A percentile compares a stretch with the other conserved stretches of the same genome.
phyloP scores from a whole-genome alignment of 2,797 vertebrate species.

The Brotula barbata region DNA sequence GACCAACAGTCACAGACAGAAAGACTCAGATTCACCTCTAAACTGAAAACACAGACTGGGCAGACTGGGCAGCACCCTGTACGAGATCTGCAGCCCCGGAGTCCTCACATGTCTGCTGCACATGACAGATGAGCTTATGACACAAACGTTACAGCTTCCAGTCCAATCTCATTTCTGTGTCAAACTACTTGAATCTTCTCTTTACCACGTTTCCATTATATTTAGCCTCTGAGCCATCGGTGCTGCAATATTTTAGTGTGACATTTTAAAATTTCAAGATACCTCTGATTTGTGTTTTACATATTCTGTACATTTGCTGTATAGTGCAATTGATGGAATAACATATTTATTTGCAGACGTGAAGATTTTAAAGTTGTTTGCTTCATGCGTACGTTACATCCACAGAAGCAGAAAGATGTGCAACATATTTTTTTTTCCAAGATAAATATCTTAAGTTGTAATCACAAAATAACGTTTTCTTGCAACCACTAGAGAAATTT shows the following conservation, averaged over 20 bases:
- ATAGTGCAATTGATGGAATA: slow-evolving; percentile 8
- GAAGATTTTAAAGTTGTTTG: slow-evolving; percentile 15
- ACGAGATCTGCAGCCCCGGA: too few relatives aligned
- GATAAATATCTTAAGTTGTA: too few relatives aligned
- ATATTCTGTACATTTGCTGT: slow-evolving; percentile 8
- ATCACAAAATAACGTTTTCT: too few relatives aligned
- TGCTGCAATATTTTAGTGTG: background rate
- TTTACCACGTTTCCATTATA: too few relatives aligned
- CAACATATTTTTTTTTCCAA: too few relatives aligned
- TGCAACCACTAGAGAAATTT: too few relatives aligned
- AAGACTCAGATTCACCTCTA: slow-evolving; percentile 17
- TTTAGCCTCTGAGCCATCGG: too few relatives aligned
- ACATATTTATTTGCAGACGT: slow-evolving; percentile 44
- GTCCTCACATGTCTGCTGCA: background rate
- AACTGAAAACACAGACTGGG: slow-evolving; percentile 15
- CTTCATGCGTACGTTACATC: slow-evolving; percentile 8
- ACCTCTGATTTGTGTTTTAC: slow-evolving; percentile 17
- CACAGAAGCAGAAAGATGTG: background rate
- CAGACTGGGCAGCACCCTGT: background rate
- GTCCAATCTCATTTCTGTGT: background rate
- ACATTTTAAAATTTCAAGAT: slow-evolving; percentile 5
- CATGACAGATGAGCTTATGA: background rate
- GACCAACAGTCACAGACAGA: slow-evolving; percentile 6
- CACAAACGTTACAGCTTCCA: slow-evolving; percentile 5
- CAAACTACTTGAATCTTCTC: background rate